Base-by-base conservation (phyloP, 2,888 invertebrate genomes). In the Ophion slaviceki region DNA sequence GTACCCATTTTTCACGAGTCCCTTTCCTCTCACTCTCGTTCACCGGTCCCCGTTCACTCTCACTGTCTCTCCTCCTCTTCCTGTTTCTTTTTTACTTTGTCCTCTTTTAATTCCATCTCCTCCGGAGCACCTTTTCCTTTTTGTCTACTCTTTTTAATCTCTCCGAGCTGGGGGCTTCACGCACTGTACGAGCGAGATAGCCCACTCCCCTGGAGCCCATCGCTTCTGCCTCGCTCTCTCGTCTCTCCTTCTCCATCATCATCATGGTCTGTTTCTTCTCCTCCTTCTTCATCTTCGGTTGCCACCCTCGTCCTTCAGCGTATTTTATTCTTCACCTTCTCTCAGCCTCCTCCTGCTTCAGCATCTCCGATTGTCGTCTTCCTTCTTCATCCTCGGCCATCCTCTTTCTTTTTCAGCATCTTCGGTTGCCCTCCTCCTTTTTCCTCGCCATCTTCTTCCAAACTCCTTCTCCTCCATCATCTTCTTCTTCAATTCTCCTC, bases 1-100 rank as follows among this genome's bases (percentile, higher is more conserved):
- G 4, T 92, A 90, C 92, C 92, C 92, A 93, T 93, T 93, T 93
- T 93, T 93, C 93, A 92, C 92, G 84, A 91, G 86, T 53, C 53
- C 67, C 68, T 20, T 24, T 57, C 32, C 72, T 61, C 66, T 64
- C 75, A 71, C 72, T 67, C 74, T 70, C 68, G n/a, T 59, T 71
- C 70, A 32, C 53, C 36, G 70, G 59, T 72, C 6, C 53, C 20
- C 68, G 62, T 64, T 61, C 67, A 53, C 68, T 67, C 71, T 66
- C 71, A 45, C 80, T 74, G 20, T 62, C 62, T 59, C 76, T 78
- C 53, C 67, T 24, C 32, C 45, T 71, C 70, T 40, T 70, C 20
- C 24, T 36, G 11, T 47, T 71, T 17, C 45, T 45, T 59, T 84
- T 72, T 71, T 79, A 36, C 36, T 74, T 74, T 45, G 47, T 80